phyloP scores from a whole-genome alignment of 2,113 vertebrate genomes.

The Phaethornis superciliosus region DNA sequence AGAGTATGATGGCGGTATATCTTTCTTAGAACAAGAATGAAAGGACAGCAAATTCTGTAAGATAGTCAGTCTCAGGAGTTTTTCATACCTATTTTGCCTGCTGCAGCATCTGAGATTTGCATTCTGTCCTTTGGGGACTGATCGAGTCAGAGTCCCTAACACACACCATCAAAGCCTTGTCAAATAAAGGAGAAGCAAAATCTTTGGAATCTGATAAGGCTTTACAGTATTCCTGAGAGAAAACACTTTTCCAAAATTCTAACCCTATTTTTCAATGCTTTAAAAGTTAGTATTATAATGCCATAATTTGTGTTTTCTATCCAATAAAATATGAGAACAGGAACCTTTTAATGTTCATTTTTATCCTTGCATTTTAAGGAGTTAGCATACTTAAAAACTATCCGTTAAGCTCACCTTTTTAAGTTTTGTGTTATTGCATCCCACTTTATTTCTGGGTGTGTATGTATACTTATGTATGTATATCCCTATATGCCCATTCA shows the following conservation, averaged over 20 bases:
- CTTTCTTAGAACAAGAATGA: background rate
- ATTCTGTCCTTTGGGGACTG: background rate
- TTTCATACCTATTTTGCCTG: slow-evolving; percentile 3
- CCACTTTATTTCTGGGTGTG: background rate
- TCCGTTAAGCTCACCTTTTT: background rate
- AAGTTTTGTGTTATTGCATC: background rate
- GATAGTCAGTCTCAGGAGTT: background rate
- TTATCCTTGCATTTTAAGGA: background rate
- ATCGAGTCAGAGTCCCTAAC: background rate
- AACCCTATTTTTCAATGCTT: background rate
- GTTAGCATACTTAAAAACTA: background rate
- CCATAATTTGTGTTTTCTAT: background rate
- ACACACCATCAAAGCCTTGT: background rate
- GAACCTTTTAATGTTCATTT: background rate
- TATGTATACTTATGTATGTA: background rate
- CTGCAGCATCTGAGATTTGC: background rate
- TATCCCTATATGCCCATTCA: background rate
- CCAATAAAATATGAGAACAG: background rate
- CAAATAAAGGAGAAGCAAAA: background rate
- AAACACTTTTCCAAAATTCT: background rate
- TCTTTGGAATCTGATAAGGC: background rate
- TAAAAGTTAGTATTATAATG: background rate
- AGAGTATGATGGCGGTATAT: background rate
- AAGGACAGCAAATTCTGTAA: background rate
- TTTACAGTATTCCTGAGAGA: background rate